Base-by-base conservation (phyloP, 2,113 vertebrate species). In the Phycodurus eques region DNA sequence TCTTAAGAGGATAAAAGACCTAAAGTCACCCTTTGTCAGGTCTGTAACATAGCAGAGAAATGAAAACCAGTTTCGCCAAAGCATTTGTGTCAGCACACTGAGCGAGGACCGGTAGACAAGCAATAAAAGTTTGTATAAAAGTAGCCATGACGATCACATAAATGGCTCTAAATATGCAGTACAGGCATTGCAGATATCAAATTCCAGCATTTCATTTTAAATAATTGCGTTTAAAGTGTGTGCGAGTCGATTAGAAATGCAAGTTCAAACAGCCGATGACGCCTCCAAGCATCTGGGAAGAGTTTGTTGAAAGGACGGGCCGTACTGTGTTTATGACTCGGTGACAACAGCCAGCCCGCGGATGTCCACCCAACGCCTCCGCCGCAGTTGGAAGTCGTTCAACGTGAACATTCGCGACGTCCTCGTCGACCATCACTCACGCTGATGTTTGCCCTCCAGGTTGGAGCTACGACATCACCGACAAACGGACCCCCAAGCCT, bases 381-480 rank as follows among this genome's bases (percentile, higher is more conserved):
- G 84, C 83, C 75, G 87, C 75, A 80, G 84, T 66, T 87, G 87
- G 89, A 79, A 20, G 60, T 8, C 9, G 0, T 74, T 88, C 89
- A 86, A 70, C 76, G 73, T 27, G 82, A 87, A 85, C 71, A 84
- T 75, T 68, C 64, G 53, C 75, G 78, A 80, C 62, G 67, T 43
- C 72, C 75, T 70, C 6, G 4, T 15, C 66, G 68, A 35, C 61
- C 77, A 72, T 87, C 75, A 66, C 78, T 90, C 71, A 79, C 83
- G 64, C 82, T 44, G 5, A 56, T 83, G 79, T 85, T 90, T 87
- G 17, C 77, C 75, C 88, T 78, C 80, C 92, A 99, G 98, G 96
- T 85, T 99, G 98, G 98, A 96, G 93, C 92, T 98, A 96, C 61
- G 94, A 98, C 0, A 46, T 98, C 78, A 94, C 96, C 67, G 96